Conservation (phyloP, 2,797 vertebrate species). For the Channa striata region DNA sequence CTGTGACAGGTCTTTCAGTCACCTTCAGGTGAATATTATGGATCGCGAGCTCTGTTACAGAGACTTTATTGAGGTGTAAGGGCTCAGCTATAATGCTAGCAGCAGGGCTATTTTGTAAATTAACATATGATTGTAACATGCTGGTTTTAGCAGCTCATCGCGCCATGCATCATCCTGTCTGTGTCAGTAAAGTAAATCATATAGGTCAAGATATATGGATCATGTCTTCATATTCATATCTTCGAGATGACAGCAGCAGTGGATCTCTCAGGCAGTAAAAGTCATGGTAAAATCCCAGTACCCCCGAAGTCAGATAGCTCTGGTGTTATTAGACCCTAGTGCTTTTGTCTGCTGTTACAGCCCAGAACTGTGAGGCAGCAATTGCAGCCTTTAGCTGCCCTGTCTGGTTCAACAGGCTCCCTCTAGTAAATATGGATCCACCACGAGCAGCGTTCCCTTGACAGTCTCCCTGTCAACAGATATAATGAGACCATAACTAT, state of each 20-base stretch:
- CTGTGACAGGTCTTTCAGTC: constrained; percentile 5
- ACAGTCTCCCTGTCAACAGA: constrained; percentile 59
- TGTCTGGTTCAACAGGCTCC: constrained; percentile 59
- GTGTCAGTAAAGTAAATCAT: constrained; percentile 9
- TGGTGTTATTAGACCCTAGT: constrained; percentile 40
- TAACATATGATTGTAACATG: constrained; percentile 39
- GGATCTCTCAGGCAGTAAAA: constrained; percentile 54
- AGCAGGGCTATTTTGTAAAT: constrained; percentile 28
- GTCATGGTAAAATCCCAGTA: constrained; percentile 48
- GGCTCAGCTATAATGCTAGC: constrained; percentile 14
- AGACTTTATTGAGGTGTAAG: constrained; percentile 16
- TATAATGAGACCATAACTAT: constrained; percentile 74
- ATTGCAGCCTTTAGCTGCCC: constrained; percentile 33
- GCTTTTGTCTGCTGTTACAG: constrained; percentile 41
- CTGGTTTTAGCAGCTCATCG: constrained; percentile 9
- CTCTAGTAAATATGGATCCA: constrained; percentile 67
- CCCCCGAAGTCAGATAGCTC: constrained; percentile 44
- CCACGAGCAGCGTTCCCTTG: constrained; percentile 53
- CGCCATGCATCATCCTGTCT: neutral
- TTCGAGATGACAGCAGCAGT: constrained; percentile 37
- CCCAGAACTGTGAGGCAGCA: constrained; percentile 29
- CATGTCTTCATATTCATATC: constrained; percentile 32
- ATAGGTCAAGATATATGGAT: constrained; percentile 5
- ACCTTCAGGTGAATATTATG: constrained; percentile 22
- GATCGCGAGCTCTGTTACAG: constrained; percentile 21